phyloP scores from a whole-genome alignment of 2,888 invertebrate genomes.

The Calameuta pallipes region DNA sequence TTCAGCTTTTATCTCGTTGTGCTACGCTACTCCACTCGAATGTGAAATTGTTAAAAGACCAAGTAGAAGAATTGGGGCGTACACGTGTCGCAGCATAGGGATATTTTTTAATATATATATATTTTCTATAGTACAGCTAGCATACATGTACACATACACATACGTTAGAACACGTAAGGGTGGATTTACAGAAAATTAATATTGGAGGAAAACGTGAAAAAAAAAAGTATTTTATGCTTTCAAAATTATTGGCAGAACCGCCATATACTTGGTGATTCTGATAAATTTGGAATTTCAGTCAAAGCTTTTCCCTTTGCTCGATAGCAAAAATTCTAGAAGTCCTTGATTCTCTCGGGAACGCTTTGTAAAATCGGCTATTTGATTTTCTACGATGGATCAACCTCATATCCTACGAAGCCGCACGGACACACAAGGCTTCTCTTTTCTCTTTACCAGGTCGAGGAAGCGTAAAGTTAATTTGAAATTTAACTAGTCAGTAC shows the following conservation, averaged over 20 bases:
- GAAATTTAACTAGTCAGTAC: constrained; percentile 44
- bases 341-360: neutral
- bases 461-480: constrained; percentile 23
- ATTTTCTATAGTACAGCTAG: neutral
- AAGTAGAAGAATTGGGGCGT: neutral
- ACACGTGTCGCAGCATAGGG: neutral
- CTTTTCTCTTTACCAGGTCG: neutral
- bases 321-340: neutral
- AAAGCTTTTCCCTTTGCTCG: neutral
- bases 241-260: neutral
- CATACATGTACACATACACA: too few relatives aligned
- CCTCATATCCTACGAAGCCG: neutral
- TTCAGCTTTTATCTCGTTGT: neutral
- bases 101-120: neutral
- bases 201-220: neutral
- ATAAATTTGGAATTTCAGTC: neutral
- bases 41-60: neutral
- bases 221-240: neutral
- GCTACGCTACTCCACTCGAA: neutral
- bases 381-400: neutral
- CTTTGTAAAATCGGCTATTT: neutral
- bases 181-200: neutral
- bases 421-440: neutral
- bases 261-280: neutral
- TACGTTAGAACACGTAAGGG: neutral